These are phyloP conservation scores for Lemur catta DNA, from an alignment of 2,797 vertebrate genomes.

Conservation along the genomic window DNA sequence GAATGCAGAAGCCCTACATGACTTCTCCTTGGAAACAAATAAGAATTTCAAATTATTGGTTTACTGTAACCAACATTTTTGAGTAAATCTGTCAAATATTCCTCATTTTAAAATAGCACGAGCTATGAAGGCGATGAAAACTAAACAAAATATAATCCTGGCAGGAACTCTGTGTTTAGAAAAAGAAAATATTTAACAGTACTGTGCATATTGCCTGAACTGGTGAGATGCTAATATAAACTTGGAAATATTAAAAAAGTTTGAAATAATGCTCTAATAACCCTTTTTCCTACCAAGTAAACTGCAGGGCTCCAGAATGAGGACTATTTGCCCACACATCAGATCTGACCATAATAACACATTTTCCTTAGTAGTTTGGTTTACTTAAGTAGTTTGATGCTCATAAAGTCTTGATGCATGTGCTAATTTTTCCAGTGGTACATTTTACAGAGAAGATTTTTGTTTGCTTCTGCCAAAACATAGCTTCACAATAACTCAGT, in stretches of 20 bases:
- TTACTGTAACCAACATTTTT: slow-evolving; percentile 32
- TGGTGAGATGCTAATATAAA: not conserved
- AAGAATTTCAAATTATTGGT: not conserved
- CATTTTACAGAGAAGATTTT: not conserved
- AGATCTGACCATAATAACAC: not conserved
- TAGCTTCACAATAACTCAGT: not conserved
- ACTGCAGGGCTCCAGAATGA: not conserved
- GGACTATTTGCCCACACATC: not conserved
- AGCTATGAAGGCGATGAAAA: slow-evolving; percentile 31
- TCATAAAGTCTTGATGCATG: not conserved
- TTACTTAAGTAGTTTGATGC: not conserved
- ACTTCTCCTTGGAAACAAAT: slow-evolving; percentile 23
- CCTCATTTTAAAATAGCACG: slow-evolving; percentile 3
- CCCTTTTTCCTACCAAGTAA: not conserved
- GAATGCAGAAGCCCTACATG: not conserved
- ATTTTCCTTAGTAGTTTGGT: not conserved
- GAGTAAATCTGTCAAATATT: not conserved
- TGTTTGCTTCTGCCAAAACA: not conserved
- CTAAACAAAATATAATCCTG: not conserved
- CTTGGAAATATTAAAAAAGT: not conserved
- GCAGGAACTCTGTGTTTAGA: slow-evolving; percentile 19
- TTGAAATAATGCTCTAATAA: not conserved
- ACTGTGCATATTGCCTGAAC: not conserved
- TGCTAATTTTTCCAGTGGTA: not conserved
- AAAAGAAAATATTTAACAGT: slow-evolving; percentile 25